Evolutionary conservation across 2,797 vertebrate genomes (phyloP), one percentile per base, ranked within the genome.

Genomic region (Delichon dasypus): DNA sequence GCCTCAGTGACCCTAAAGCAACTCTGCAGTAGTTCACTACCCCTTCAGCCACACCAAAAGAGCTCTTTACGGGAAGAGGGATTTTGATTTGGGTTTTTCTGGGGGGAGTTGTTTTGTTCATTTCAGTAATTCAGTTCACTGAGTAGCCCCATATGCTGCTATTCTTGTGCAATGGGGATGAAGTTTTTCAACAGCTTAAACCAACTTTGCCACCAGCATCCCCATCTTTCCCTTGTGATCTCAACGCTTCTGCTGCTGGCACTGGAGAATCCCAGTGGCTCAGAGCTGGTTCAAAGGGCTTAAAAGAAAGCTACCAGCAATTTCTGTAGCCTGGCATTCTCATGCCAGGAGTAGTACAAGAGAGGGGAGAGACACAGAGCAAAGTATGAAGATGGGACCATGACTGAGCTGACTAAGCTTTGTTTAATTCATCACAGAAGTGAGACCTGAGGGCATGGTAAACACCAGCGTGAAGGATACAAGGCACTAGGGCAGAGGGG

Each of bases 151-250:
- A 67, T 42, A 71, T 51, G 48, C 60, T 90, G 67, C 47, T 72
- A 2, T 26, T 71, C 75, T 92, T 89, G 50, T 80, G 82, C 65
- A 95, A 88, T 20, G 45, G 62, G 8, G 8, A 67, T n/a, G 75
- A 83, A 13, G 16, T 94, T 96, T 96, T 93, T 61, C 73, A 89
- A 66, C 82, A 92, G 65, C 62, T 91, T 84, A 74, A 95, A 91
- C 27, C 1, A 4, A 45, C 36, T 81, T 83, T 89, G 50, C 65
- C 67, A 44, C 40, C 61, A 80, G 19, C 38, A n/a, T 67, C 27
- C 29, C 38, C 30, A 34, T 61, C 38, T 57, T 73, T 80, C 75
- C 54, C 38, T 83, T 47, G 45, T 0, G 0, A 74, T 71, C 68
- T 75, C 93, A 75, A 61, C 36, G 23, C 27, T 18, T 40, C 38